A percentile compares a stretch with the other conserved stretches of the same genome.
phyloP scores from a whole-genome alignment of 2,888 invertebrate species.

The Sinelater perroti region DNA sequence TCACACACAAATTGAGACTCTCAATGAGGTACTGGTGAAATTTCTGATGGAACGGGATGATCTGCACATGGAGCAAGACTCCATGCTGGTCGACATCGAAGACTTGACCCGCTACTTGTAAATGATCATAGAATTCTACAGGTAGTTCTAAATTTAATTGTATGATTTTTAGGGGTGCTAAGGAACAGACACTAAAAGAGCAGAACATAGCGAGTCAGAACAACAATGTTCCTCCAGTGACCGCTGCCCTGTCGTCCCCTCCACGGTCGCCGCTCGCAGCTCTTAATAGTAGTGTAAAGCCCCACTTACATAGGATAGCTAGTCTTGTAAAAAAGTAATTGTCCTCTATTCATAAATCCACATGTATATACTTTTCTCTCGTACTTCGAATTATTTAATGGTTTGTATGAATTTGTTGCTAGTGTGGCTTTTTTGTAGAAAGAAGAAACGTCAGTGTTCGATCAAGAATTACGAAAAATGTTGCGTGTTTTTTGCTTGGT shows the following conservation, averaged over 20 bases:
- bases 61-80: constrained; percentile 97
- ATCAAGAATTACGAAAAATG: constrained; percentile 28
- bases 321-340: constrained; percentile 61
- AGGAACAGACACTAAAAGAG: constrained; percentile 63
- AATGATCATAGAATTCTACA: constrained; percentile 61
- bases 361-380: constrained; percentile 32
- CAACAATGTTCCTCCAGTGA: constrained; percentile 55
- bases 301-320: constrained; percentile 62
- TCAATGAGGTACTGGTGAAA: constrained; percentile 91
- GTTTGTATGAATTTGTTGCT: constrained; percentile 35
- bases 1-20: constrained; percentile 90
- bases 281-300: constrained; percentile 59
- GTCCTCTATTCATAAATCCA: constrained; percentile 22
- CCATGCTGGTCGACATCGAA: constrained; percentile 96
- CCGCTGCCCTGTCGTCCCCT: constrained; percentile 54
- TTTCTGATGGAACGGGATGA: constrained; percentile 93
- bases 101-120: constrained; percentile 90
- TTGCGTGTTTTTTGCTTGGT: constrained; percentile 30
- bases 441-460: constrained; percentile 27
- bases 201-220: constrained; percentile 51
- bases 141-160: background rate
- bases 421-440: constrained; percentile 36
- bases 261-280: constrained; percentile 57
- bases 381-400: constrained; percentile 30
- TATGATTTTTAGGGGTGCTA: constrained; percentile 61